Evolutionary conservation across 2,888 invertebrate genomes (phyloP), one percentile per base, ranked within the genome.

Genomic region (Lasius platythorax): DNA sequence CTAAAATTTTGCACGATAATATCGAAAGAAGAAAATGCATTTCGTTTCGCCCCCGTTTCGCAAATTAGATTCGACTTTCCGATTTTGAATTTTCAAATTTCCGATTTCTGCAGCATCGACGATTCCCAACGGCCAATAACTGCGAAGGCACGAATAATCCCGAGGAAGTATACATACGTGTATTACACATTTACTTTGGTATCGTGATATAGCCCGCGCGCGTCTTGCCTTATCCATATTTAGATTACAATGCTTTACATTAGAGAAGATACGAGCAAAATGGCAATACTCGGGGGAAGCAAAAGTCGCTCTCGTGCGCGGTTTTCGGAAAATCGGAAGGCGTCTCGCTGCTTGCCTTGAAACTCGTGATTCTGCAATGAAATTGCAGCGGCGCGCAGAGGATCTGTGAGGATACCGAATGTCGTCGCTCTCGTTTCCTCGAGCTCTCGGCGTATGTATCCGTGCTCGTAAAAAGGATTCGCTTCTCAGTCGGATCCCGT

Each of bases 401-500:
- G 40, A 40, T 66, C 74, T 37, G n/a, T 5, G 37, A 4, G 18
- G 50, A 23, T 12, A 30, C 58, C 53, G 78, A 56, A 23, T 15
- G 43, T 70, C 68, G 68, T 72, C 46, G 79, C 33, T 40, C 28
- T 53, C 53, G 53, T 30, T 37, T 40, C 40, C 11, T 73, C 76
- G 86, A 43, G 50, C 72, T 74, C 76, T 50, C 18, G 50, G 76
- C 79, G 40, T 67, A 76, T 63, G 85, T 83, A 83, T 81, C 87
- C 82, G 61, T 72, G 63, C 73, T 85, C 87, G 88, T 88, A 89
- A 91, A 91, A 90, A 85, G 87, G 88, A 91, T 91, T 89, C 90
- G 85, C 87, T 83, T 90, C 85, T 86, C 86, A 87, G 86, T 72
- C 73, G 73, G 63, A 73, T 63, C 73, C 86, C 85, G 79, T 67